Evolutionary conservation across 2,888 invertebrate species (phyloP).

Genomic region (Gari tellinella): DNA sequence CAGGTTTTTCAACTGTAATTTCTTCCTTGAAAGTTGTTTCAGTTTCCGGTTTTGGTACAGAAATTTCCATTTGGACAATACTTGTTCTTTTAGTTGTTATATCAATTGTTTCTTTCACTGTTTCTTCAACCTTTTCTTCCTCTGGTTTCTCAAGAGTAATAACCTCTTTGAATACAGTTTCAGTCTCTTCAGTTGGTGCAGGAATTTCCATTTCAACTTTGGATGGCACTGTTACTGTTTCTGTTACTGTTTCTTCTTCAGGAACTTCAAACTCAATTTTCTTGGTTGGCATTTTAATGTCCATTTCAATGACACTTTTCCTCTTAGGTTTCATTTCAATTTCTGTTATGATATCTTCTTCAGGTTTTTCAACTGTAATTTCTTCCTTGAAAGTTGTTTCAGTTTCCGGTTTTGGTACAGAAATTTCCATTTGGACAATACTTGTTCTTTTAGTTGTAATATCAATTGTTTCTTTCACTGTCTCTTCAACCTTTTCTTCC

Average conservation of each 20-base stretch:
- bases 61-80: conserved; percentile 20
- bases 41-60: conserved; percentile 43
- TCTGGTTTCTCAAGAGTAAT: conserved; percentile 35
- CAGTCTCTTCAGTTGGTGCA: conserved; percentile 44
- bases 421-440: too few species aligned
- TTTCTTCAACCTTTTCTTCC: conserved; percentile 32
- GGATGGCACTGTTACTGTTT: neutral
- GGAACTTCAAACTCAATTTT: too few species aligned
- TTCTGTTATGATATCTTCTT: too few species aligned
- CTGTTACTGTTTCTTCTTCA: neutral
- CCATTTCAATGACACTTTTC: too few species aligned
- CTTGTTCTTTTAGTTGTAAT: conserved; percentile 39
- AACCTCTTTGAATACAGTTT: conserved; percentile 48
- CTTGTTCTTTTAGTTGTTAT: neutral
- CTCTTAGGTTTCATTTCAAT: too few species aligned
- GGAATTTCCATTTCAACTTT: conserved; percentile 43
- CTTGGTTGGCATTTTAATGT: too few species aligned
- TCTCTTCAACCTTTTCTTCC: conserved; percentile 1
- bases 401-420: too few species aligned
- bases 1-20: conserved; percentile 23
- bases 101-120: conserved; percentile 1
- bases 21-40: conserved; percentile 50
- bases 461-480: conserved; percentile 37
- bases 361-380: too few species aligned
- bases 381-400: too few species aligned